These are phyloP conservation scores for Progne subis DNA, from an alignment of 2,113 vertebrate species.

Conservation along the genomic window DNA sequence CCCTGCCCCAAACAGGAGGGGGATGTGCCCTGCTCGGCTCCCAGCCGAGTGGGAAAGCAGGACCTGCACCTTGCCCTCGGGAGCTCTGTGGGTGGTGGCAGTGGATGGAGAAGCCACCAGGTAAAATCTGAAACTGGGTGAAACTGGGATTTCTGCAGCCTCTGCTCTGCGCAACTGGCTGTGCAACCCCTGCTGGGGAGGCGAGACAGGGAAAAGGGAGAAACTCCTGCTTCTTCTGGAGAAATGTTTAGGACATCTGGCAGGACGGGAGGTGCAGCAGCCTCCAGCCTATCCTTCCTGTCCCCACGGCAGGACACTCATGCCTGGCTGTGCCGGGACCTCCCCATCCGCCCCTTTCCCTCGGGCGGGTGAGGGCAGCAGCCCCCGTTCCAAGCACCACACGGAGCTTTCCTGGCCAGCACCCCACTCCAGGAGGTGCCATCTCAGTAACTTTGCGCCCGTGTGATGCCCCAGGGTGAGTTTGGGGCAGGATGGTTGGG, in stretches of 20 bases:
- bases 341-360: neutral
- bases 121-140: neutral
- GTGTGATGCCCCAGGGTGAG: accelerated
- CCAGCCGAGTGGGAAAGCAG: neutral
- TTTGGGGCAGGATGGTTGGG: neutral
- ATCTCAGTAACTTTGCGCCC: neutral
- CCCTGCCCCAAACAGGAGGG: neutral
- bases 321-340: neutral
- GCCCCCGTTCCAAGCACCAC: neutral
- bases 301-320: too few species aligned
- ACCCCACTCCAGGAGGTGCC: accelerated
- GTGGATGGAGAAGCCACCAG: neutral
- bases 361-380: neutral
- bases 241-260: neutral
- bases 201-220: neutral
- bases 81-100: neutral
- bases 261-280: neutral
- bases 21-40: accelerated
- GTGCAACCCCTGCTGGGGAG: neutral
- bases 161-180: accelerated
- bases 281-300: neutral
- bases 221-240: neutral
- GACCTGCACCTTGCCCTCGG: neutral
- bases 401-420: neutral
- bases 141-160: neutral